Evolutionary conservation across 2,113 vertebrate species (phyloP).

Genomic region (Gadus chalcogrammus): DNA sequence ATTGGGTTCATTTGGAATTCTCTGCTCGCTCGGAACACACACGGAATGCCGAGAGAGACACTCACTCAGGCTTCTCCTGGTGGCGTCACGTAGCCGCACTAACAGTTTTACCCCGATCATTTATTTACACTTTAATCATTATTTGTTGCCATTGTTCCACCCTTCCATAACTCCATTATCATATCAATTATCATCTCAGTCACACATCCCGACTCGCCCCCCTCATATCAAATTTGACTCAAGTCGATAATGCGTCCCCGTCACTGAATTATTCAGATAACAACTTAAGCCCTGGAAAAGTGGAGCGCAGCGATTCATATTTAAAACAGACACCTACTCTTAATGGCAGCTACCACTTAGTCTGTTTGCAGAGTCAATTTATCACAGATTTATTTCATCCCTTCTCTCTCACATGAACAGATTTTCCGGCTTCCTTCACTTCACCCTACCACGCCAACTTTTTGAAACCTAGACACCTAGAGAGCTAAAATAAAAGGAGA

Average conservation of each 20-base stretch:
- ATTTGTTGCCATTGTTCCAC: constrained; percentile 70
- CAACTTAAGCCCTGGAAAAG: constrained; percentile 65
- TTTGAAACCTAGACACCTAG: no score
- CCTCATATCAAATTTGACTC: constrained; percentile 72
- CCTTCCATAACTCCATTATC: constrained; percentile 66
- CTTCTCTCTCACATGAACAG: constrained; percentile 24
- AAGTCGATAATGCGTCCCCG: constrained; percentile 71
- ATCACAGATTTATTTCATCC: constrained; percentile 7
- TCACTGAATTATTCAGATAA: constrained; percentile 73
- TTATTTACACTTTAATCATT: constrained; percentile 72
- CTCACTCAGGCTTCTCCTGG: background rate
- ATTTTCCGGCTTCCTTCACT: background rate
- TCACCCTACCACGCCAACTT: no score
- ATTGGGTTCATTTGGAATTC: constrained; percentile 9
- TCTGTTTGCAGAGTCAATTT: constrained; percentile 40
- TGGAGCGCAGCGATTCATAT: constrained; percentile 65
- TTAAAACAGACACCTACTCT: constrained; percentile 74
- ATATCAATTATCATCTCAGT: constrained; percentile 75
- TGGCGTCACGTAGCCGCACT: constrained; percentile 46
- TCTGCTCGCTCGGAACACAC: constrained; percentile 9
- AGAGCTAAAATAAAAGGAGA: no score
- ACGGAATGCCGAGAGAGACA: constrained; percentile 8
- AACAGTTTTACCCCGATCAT: constrained; percentile 71
- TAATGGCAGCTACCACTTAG: constrained; percentile 64
- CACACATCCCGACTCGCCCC: constrained; percentile 65